A percentile compares a stretch with the other conserved stretches of the same genome.
Conservation (phyloP, 2,113 vertebrate genomes). For the Rhodinocichla rosea region DNA sequence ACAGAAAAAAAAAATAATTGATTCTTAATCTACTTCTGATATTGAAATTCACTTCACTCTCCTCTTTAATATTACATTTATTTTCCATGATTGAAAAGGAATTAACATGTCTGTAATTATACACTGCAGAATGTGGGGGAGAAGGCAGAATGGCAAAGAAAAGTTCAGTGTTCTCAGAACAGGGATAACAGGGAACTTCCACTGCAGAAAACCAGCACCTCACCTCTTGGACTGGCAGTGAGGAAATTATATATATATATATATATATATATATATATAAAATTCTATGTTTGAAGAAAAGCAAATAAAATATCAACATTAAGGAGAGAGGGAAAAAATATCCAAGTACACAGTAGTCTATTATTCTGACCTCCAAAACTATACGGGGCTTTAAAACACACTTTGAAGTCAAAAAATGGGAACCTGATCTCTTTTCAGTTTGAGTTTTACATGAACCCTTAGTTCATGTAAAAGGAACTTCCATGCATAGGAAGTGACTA, state of each 20-base stretch:
- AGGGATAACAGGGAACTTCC: not conserved
- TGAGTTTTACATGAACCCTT: not conserved
- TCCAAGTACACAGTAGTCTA: not conserved
- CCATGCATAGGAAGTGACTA: not conserved
- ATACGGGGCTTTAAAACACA: not conserved
- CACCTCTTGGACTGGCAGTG: not conserved
- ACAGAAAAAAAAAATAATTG: not conserved
- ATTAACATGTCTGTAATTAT: not conserved
- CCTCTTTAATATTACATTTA: not conserved
- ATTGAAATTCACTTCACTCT: not conserved
- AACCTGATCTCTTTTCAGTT: not conserved
- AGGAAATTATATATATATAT: not conserved
- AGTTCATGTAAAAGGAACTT: too few relatives aligned
- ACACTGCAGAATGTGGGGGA: not conserved
- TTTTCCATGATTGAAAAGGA: not conserved
- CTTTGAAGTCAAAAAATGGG: rapidly evolving
- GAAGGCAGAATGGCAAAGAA: not conserved
- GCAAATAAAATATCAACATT: not conserved
- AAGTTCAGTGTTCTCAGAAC: not conserved
- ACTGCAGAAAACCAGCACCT: not conserved
- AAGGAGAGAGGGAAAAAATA: not conserved
- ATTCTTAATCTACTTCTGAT: not conserved
- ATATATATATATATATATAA: not conserved
- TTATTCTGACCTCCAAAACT: not conserved
- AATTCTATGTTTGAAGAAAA: not conserved